These are phyloP conservation scores for Nephrotoma flavescens DNA, from an alignment of 2,888 invertebrate species.

Conservation along the genomic window DNA sequence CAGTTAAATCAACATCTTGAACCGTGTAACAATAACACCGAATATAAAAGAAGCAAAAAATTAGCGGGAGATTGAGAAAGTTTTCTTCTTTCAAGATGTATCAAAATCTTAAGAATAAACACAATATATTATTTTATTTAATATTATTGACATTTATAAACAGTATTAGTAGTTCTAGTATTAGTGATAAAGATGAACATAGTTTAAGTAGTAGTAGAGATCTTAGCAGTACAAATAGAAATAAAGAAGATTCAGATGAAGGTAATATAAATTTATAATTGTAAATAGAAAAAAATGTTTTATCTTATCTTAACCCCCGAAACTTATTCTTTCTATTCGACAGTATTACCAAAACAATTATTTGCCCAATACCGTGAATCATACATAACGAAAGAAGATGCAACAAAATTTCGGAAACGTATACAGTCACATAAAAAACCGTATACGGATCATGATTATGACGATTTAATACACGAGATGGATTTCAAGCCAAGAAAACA, in stretches of 20 bases:
- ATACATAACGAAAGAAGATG: conserved; percentile 12
- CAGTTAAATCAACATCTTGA: neutral
- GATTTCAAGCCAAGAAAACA: conserved; percentile 7
- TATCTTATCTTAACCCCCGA: neutral
- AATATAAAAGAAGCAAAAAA: neutral
- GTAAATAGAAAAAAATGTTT: no score
- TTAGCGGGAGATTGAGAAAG: neutral
- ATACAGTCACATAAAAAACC: conserved; percentile 5
- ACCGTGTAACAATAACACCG: neutral
- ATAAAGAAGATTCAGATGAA: neutral
- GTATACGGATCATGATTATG: conserved; percentile 9
- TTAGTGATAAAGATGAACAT: neutral
- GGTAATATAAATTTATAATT: neutral
- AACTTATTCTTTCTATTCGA: neutral
- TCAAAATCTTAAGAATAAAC: neutral
- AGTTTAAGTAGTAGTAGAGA: neutral
- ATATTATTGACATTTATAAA: neutral
- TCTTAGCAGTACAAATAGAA: neutral
- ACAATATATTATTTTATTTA: neutral
- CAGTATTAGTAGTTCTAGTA: neutral
- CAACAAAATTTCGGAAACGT: conserved; percentile 9
- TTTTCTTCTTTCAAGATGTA: neutral
- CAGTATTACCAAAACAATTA: conserved; percentile 3
- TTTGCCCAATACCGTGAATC: conserved; percentile 9
- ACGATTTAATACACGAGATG: conserved; percentile 10